Percentiles rank a stretch among this genome's conserved stretches.
phyloP scores from a whole-genome alignment of 2,888 invertebrate species.

The Eugnorisma glareosa region DNA sequence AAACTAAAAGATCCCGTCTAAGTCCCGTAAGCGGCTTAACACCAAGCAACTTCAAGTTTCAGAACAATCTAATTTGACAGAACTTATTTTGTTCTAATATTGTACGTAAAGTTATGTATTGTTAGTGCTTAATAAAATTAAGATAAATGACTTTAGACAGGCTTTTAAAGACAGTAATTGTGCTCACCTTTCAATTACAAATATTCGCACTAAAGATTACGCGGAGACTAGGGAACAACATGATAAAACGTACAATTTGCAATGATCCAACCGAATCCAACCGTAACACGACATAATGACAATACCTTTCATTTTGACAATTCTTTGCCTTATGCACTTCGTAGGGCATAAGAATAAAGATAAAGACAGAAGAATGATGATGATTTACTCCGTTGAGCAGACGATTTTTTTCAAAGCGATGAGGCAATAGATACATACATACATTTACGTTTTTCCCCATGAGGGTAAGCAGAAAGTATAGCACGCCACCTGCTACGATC shows the following conservation, averaged over 20 bases:
- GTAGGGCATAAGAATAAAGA: not conserved
- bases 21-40: not conserved
- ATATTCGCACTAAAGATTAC: not conserved
- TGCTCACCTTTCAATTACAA: not conserved
- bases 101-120: not conserved
- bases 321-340: not conserved
- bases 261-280: not conserved
- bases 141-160: not conserved
- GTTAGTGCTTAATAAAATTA: not conserved
- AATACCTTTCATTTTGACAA: not conserved
- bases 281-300: not conserved
- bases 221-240: not conserved
- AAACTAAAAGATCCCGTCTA: not conserved
- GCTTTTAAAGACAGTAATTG: not conserved
- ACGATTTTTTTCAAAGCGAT: not conserved
- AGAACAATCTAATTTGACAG: conserved; percentile 1
- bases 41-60: not conserved
- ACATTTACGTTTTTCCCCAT: not conserved
- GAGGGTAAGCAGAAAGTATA: not conserved
- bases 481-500: not conserved
- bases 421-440: not conserved
- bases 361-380: not conserved
- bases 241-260: not conserved
- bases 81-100: not conserved
- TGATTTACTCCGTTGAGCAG: not conserved